Evolutionary conservation across 1,140 invertebrate species (phyloP).

Genomic region (Arctopsyche grandis): DNA sequence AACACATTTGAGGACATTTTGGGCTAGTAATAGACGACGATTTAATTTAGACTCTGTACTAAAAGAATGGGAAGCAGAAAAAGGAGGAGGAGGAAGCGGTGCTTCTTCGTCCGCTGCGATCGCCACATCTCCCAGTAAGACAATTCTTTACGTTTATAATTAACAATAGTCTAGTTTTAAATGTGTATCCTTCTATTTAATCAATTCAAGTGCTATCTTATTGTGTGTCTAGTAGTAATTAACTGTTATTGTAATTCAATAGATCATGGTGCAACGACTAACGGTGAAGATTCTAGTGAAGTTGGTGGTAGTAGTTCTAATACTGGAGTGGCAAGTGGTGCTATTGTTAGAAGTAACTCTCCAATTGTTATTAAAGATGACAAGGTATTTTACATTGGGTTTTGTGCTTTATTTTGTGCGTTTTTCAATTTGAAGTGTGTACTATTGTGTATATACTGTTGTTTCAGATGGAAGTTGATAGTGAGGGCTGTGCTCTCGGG

Average conservation of each 20-base stretch:
- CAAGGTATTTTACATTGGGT: constrained; percentile 32
- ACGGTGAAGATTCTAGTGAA: constrained; percentile 42
- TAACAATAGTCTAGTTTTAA: background rate
- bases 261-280: constrained; percentile 11
- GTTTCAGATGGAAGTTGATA: constrained; percentile 64
- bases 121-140: constrained; percentile 32
- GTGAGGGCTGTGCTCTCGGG: constrained; percentile 64
- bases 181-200: too few relatives aligned
- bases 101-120: constrained; percentile 59
- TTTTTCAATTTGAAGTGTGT: background rate
- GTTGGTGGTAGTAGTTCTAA: constrained; percentile 34
- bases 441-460: background rate
- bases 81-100: constrained; percentile 54
- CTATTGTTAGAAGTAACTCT: constrained; percentile 49
- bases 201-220: background rate
- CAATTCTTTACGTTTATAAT: background rate
- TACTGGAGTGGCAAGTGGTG: constrained; percentile 42
- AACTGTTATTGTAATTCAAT: background rate
- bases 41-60: constrained; percentile 92
- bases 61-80: constrained; percentile 82
- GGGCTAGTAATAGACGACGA: constrained; percentile 87
- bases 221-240: background rate
- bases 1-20: constrained; percentile 90
- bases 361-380: constrained; percentile 52
- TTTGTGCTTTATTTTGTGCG: background rate